Conservation (phyloP, 2,797 vertebrate genomes). For the Geotrypetes seraphini region DNA sequence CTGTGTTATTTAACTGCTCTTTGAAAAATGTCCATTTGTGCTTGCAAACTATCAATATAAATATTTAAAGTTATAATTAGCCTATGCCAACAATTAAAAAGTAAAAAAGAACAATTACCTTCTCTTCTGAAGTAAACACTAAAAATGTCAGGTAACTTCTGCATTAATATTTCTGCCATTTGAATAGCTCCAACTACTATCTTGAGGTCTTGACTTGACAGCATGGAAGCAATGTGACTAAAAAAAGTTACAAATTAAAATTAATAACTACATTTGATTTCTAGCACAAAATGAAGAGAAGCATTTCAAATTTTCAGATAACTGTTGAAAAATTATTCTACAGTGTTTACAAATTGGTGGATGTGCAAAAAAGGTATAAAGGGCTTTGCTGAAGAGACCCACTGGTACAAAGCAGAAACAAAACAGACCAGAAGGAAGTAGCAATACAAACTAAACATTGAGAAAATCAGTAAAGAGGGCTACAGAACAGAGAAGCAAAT, state of each 20-base stretch:
- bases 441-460: no score
- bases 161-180: slow-evolving; percentile 98
- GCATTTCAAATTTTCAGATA: background rate
- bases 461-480: no score
- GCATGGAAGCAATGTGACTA: slow-evolving; percentile 98
- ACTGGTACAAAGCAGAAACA: no score
- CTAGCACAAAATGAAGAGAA: background rate
- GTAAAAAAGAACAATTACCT: slow-evolving; percentile 80
- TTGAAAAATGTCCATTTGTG: background rate
- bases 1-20: no score
- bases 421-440: no score
- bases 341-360: background rate
- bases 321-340: no score
- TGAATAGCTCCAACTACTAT: slow-evolving; percentile 98
- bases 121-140: slow-evolving; percentile 98
- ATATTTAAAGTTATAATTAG: background rate
- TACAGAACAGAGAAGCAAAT: no score
- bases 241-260: slow-evolving; percentile 17
- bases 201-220: slow-evolving; percentile 98
- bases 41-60: background rate
- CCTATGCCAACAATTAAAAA: no score
- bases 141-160: slow-evolving; percentile 96
- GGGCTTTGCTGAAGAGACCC: no score
- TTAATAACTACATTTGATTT: no score
- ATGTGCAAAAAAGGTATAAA: no score